Base-by-base conservation (phyloP, 2,888 invertebrate species). In the Dryocosmus kuriphilus region DNA sequence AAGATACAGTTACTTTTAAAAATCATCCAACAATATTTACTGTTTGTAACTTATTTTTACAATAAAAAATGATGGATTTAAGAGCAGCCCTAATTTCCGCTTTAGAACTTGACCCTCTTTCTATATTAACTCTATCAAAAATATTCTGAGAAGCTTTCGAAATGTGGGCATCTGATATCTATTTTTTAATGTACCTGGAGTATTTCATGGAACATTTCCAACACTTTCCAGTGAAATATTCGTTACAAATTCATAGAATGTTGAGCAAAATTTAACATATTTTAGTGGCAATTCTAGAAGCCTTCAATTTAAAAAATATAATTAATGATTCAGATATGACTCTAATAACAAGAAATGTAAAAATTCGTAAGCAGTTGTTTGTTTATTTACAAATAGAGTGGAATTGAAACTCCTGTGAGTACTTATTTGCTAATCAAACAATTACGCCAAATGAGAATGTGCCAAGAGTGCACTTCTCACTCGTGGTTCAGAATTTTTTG, bases 381-480 rank as follows among this genome's bases (percentile, higher is more conserved):
- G 60, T 60, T 60, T 27, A 27, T 16, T 60, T 60, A 60, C 14
- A 27, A 60, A 27, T 60, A 60, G 60, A 60, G 60, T 60, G 27
- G 2, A 24, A 16, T 60, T 60, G 4, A 27, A 60, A 60, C 14
- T 60, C 24, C 6, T 27, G 24, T 14, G 27, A 55, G 22, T 55
- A 60, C 27, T 60, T 60, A 60, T 60, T 60, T 60, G 24, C 14
- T 60, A 63, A 63, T 38, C 35, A 1, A 2, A 19, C 67, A 71
- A 77, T 81, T 81, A 77, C 81, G 77, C 77, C 41, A 79, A 81
- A 78, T 77, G 77, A 76, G 77, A 77, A 76, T 77, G 78, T 75
- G 63, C 76, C 41, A 65, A 38, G 65, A 77, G 74, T 75, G 67
- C 74, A 80, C 62, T 63, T 63, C 41, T 41, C 41, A 22, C 14